Base-by-base conservation (phyloP, 2,113 vertebrate genomes). In the Rhynchomys soricoides region DNA sequence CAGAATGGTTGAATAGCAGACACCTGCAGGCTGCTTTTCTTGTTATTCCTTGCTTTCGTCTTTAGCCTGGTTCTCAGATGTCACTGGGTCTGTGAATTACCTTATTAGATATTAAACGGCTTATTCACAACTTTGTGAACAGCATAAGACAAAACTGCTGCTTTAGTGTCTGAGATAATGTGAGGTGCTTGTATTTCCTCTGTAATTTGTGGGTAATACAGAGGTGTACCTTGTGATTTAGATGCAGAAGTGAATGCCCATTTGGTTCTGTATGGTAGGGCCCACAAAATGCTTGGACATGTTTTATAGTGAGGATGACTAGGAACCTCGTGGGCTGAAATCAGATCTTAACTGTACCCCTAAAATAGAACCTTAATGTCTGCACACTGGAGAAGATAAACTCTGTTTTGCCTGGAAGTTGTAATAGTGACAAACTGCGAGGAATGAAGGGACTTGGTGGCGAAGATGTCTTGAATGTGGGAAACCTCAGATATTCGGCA, bases 41-140 rank as follows among this genome's bases (percentile, higher is more conserved):
- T 82, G 73, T 88, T 68, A 29, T 37, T 75, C 17, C 87, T 81
- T 74, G 77, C 74, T 87, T 93, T 87, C 6, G 57, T 66, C 62
- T 68, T 86, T 59, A 40, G 31, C 93, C 55, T 86, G 50, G 73
- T 68, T 92, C 45, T 96, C 43, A 95, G 0, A 75, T 70, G 50
- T 79, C 21, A 4, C 1, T 91, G 64, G 26, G 45, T 57, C 3
- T n/a, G 52, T 66, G 86, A 86, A 62, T 94, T 31, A 57, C 43
- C 74, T 1, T 17, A 24, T 79, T 29, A 31, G 85, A 37, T 81
- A 52, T 15, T 77, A 92, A 81, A 64, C 19, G 34, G 17, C 55
- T 62, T 95, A 94, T 70, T 62, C 12, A 62, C 55, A 95, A 83
- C 62, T 94, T 75, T 40, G 52, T 91, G 90, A 88, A 26, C 57